These are phyloP conservation scores for Anthoscopus minutus DNA, from an alignment of 2,113 vertebrate species.

Conservation along the genomic window DNA sequence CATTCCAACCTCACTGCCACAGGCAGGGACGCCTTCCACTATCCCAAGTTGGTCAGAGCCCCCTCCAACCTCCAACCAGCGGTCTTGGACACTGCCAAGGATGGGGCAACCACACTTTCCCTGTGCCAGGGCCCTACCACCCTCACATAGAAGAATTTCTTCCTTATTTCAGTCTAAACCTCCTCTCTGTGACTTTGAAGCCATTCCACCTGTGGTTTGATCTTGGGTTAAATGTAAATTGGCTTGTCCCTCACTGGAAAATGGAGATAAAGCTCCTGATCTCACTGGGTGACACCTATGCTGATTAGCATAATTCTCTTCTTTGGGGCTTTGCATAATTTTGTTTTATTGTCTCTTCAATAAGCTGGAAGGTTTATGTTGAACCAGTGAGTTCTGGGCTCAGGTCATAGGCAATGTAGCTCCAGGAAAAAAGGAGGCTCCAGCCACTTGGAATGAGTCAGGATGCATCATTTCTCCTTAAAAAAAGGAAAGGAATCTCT, in stretches of 20 bases:
- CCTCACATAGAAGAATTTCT: not conserved
- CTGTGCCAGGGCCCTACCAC: accelerated
- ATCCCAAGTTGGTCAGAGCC: not conserved
- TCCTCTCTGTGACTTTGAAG: not conserved
- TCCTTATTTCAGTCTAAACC: not conserved
- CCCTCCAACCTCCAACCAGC: accelerated
- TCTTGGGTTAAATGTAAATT: not conserved
- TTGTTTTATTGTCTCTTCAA: not conserved
- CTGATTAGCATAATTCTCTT: not conserved
- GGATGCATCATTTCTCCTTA: not conserved
- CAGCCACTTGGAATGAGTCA: not conserved
- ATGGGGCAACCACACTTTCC: not conserved
- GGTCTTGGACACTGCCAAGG: not conserved
- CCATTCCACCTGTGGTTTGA: not conserved
- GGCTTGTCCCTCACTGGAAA: not conserved
- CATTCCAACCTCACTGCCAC: not conserved
- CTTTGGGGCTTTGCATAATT: not conserved
- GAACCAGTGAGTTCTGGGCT: not conserved
- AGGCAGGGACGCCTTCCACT: not conserved
- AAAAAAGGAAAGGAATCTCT: not conserved
- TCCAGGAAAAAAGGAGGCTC: not conserved
- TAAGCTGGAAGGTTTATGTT: not conserved
- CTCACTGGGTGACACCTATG: not conserved
- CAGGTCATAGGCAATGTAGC: not conserved
- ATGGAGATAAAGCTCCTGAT: not conserved